A percentile compares a stretch with the other conserved stretches of the same genome.
Evolutionary conservation across 1,140 invertebrate species (phyloP).

Genomic region (Cylas formicarius): DNA sequence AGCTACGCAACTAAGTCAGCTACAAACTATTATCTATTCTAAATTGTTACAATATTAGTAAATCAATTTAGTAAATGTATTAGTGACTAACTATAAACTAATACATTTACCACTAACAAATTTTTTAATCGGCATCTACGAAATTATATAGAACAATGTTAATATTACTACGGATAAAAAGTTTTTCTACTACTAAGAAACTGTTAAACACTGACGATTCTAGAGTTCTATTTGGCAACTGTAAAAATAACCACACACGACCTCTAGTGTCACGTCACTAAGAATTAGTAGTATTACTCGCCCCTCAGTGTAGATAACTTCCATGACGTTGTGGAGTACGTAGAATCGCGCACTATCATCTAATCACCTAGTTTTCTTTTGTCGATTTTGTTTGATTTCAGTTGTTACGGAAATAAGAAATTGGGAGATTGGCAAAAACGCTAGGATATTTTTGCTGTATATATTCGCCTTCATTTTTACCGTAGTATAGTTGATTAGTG

Average conservation of each 20-base stretch:
- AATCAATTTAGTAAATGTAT: slow-evolving; percentile 20
- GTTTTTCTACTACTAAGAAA: slow-evolving; percentile 18
- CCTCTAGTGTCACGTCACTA: slow-evolving; percentile 28
- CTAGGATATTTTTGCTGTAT: no score
- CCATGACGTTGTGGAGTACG: slow-evolving; percentile 31
- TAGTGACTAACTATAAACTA: slow-evolving; percentile 12
- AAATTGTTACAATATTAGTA: slow-evolving; percentile 17
- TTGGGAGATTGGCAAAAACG: no score
- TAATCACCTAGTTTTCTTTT: no score
- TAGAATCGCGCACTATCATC: slow-evolving; percentile 31
- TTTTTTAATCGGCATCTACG: slow-evolving; percentile 14
- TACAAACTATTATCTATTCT: slow-evolving; percentile 25
- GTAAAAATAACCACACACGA: slow-evolving; percentile 8
- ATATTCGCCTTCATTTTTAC: no score
- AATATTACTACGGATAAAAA: no score
- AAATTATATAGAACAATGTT: no score
- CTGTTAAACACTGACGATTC: slow-evolving; percentile 36
- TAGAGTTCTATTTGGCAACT: slow-evolving; percentile 18
- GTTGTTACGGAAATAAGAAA: no score
- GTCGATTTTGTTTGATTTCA: no score
- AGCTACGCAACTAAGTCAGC: slow-evolving; percentile 9
- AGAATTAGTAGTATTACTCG: slow-evolving; percentile 39
- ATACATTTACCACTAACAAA: slow-evolving; percentile 25
- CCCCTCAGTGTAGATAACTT: slow-evolving; percentile 34
- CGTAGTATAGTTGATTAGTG: no score